Base-by-base conservation (phyloP, 1,140 invertebrate species). In the Brachionus koreanus region DNA sequence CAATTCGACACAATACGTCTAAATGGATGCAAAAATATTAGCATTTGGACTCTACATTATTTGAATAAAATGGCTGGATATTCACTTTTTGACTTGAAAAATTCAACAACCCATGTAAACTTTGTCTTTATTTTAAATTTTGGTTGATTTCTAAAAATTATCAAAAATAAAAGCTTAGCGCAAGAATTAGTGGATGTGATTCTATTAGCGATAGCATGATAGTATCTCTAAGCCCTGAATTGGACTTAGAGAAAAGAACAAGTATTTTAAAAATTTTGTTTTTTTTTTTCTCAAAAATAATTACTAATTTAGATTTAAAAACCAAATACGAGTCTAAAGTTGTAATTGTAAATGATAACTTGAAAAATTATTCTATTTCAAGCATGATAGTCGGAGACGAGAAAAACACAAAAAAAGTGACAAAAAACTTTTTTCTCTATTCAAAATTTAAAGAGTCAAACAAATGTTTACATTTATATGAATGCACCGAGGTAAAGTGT, bases 1-100 rank as follows among this genome's bases (percentile, higher is more conserved):
- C 23, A 74, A 43, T 74, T 46, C 43, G 69, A 74, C 23, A 46
- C 46, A 25, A 74, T 74, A 9, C 9, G 10, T 0, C 46, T 74
- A 74, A 74, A 46, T 74, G 69, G 69, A 46, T 74, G 69, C 13
- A 74, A 46, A 33, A 23, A 74, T 49, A 74, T 74, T 3, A 25
- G 9, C 13, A 29, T 74, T 13, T 74, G 69, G 69, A 43, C 69
- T 23, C 25, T 74, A 13, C 69, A 74, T 29, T 74, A 74, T 29
- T 29, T 74, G 25, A 74, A 46, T 46, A 25, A 46, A 46, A 19
- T 74, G 13, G 43, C 25, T 29, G 42, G 42, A 6, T 49, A 74
- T 25, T 29, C 19, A 10, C 19, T 74, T 46, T 74, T 46, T 46
- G 69, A 74, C 29, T 5, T 39, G 13, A 65, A 65, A 33, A 29